Percentiles rank a stretch among this genome's conserved stretches.
Evolutionary conservation across 2,113 vertebrate genomes (phyloP).

Genomic region (Calypte anna): DNA sequence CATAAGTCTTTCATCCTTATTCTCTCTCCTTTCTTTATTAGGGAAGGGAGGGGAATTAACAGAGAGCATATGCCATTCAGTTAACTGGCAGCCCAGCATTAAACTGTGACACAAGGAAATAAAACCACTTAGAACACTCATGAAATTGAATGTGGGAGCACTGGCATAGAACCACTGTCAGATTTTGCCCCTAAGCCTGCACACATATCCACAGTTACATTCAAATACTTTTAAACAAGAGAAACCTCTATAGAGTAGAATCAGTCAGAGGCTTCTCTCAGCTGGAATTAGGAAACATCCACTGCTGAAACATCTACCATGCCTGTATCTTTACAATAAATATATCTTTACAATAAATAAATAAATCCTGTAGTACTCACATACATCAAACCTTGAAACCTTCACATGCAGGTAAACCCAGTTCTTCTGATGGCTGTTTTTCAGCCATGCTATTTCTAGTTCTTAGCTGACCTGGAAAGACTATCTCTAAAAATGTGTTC

Average conservation of each 20-base stretch:
- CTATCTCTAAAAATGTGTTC: background rate
- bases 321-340: background rate
- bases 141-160: background rate
- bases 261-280: background rate
- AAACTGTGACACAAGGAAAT: background rate
- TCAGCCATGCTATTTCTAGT: background rate
- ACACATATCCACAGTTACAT: background rate
- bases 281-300: background rate
- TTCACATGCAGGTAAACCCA: background rate
- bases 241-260: background rate
- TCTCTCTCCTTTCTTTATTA: no score
- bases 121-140: background rate
- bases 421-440: background rate
- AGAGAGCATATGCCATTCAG: no score
- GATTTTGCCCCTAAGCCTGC: background rate
- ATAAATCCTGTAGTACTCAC: background rate
- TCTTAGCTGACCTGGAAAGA: background rate
- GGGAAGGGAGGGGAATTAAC: no score
- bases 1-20: no score
- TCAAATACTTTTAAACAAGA: background rate
- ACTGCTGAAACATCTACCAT: background rate
- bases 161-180: background rate
- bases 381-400: slow-evolving; percentile 18
- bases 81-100: no score
- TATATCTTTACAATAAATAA: no score